These are phyloP conservation scores for Dicycla oo DNA, from an alignment of 2,888 invertebrate genomes.

Conservation along the genomic window DNA sequence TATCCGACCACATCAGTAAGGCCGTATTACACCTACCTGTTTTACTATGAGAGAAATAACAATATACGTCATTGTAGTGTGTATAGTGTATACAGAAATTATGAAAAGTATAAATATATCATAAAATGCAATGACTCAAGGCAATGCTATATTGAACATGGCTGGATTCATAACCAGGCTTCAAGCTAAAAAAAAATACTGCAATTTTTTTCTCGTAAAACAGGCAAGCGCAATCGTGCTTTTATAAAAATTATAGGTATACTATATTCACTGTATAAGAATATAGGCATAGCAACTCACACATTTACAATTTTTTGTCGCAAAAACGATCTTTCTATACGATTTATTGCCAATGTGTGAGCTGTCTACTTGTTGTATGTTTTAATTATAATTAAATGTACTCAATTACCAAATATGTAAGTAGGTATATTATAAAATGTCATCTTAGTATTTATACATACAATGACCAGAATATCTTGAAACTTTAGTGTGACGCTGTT, in stretches of 20 bases:
- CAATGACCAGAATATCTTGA: conserved; percentile 14
- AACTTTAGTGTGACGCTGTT: background rate
- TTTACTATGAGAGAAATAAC: conserved; percentile 9
- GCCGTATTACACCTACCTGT: conserved; percentile 34
- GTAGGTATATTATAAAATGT: conserved; percentile 32
- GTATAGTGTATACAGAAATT: background rate
- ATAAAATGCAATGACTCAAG: background rate
- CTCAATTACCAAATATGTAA: conserved; percentile 62
- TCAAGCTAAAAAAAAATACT: background rate
- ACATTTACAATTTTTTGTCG: conserved; percentile 44
- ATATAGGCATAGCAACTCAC: conserved; percentile 50
- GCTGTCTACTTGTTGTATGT: conserved; percentile 53
- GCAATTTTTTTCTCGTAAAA: conserved; percentile 7
- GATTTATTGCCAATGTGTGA: conserved; percentile 39
- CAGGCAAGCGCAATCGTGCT: conserved; percentile 42
- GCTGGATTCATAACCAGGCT: conserved; percentile 17
- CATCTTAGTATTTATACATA: conserved; percentile 15
- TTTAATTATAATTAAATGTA: conserved; percentile 57
- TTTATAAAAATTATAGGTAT: conserved; percentile 49
- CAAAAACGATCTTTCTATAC: conserved; percentile 23
- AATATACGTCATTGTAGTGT: background rate
- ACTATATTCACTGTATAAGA: conserved; percentile 57
- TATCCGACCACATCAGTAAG: conserved; percentile 68
- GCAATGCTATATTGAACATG: conserved; percentile 14
- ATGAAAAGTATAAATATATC: background rate